A percentile compares a stretch with the other conserved stretches of the same genome.
Conservation (phyloP, 1,140 invertebrate species). For the Drosophila micromelanica region DNA sequence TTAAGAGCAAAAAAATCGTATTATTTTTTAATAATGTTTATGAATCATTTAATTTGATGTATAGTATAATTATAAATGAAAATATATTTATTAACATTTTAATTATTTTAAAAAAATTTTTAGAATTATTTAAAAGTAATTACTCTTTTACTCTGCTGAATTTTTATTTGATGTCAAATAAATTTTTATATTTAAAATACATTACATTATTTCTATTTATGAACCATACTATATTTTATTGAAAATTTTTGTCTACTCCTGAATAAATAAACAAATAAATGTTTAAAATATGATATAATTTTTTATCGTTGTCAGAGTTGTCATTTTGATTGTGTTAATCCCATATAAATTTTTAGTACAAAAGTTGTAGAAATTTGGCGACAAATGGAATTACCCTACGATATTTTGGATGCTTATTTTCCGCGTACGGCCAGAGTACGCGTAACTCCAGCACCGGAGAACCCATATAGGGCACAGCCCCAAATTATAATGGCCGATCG, state of each 20-base stretch:
- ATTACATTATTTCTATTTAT: too few relatives aligned
- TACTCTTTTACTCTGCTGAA: too few relatives aligned
- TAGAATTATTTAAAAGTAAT: too few relatives aligned
- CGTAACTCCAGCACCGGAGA: not conserved
- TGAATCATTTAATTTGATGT: too few relatives aligned
- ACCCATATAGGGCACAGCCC: not conserved
- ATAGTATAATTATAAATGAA: too few relatives aligned
- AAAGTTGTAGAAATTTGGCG: not conserved
- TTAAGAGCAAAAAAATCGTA: too few relatives aligned
- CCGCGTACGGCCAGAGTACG: not conserved
- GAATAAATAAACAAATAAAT: not conserved
- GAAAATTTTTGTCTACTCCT: not conserved
- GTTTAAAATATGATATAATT: not conserved
- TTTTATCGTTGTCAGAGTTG: not conserved
- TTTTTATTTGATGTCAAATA: too few relatives aligned
- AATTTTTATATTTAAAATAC: not conserved
- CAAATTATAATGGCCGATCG: not conserved
- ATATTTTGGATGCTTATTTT: slow-evolving; percentile 21
- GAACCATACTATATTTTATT: not conserved
- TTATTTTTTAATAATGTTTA: too few relatives aligned
- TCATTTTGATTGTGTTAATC: not conserved
- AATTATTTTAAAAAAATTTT: too few relatives aligned
- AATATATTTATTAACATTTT: too few relatives aligned
- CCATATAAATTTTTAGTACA: not conserved
- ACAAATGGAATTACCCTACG: slow-evolving; percentile 25